Conservation (phyloP, 2,113 vertebrate species). For the Malurus melanocephalus region DNA sequence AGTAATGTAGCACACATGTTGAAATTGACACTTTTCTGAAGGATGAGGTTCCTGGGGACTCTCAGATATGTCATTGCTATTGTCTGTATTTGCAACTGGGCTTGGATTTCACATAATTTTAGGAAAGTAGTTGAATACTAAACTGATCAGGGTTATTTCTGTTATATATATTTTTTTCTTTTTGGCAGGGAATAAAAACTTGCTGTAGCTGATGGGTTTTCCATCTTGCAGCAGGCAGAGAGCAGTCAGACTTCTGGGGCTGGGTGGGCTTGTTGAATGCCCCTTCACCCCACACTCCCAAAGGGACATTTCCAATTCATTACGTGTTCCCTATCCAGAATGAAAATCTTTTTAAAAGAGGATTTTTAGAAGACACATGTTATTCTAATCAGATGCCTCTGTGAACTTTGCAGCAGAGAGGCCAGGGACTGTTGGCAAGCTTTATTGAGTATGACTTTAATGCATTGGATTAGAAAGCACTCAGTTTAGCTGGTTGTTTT, state of each 20-base stretch:
- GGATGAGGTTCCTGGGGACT: background rate
- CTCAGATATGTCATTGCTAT: background rate
- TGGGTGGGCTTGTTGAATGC: background rate
- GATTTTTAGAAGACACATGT: conserved; percentile 29
- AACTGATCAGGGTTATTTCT: background rate
- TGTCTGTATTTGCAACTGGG: background rate
- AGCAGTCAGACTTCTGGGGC: background rate
- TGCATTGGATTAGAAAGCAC: conserved; percentile 63
- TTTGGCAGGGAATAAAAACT: background rate
- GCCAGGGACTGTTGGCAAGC: conserved; percentile 25
- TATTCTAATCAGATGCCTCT: conserved; percentile 23
- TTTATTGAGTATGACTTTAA: conserved; percentile 59
- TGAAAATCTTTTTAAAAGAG: background rate
- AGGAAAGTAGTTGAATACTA: background rate
- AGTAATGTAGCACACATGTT: background rate
- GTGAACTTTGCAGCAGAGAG: conserved; percentile 31
- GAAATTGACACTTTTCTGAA: background rate
- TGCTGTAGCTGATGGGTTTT: background rate
- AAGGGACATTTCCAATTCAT: background rate
- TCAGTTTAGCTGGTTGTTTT: conserved; percentile 57
- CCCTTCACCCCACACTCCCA: background rate
- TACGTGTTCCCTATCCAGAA: background rate
- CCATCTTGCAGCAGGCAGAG: background rate
- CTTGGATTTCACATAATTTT: background rate
- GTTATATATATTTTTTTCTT: background rate